phyloP scores from a whole-genome alignment of 2,888 invertebrate genomes.

The Apamea sordens region DNA sequence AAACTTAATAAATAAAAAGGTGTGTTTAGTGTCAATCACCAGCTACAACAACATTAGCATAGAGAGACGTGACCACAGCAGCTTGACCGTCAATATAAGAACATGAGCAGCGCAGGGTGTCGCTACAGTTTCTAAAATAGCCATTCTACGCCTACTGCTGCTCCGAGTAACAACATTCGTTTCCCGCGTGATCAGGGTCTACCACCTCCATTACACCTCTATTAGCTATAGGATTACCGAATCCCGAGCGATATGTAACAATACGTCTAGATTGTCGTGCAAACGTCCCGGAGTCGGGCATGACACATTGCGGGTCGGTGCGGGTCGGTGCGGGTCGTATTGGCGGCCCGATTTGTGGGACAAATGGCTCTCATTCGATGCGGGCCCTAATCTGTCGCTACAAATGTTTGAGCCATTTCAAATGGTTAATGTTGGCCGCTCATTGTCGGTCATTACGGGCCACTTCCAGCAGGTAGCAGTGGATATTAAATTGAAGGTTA shows the following conservation, averaged over 20 bases:
- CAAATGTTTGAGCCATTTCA: conserved; percentile 54
- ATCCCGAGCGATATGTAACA: conserved; percentile 27
- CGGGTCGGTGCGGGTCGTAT: conserved; percentile 13
- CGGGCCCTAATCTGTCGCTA: conserved; percentile 51
- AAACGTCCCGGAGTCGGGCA: conserved; percentile 16
- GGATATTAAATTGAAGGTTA: conserved; percentile 8
- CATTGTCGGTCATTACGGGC: conserved; percentile 27
- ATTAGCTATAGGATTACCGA: conserved; percentile 31
- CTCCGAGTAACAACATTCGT: conserved; percentile 2
- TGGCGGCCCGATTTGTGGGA: conserved; percentile 44
- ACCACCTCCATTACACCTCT: conserved; percentile 31
- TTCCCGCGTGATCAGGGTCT: not conserved
- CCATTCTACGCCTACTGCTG: not conserved
- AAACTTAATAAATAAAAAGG: not conserved
- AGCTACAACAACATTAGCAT: no score
- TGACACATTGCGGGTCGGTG: conserved; percentile 42
- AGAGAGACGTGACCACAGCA: not conserved
- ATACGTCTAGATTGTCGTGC: conserved; percentile 36
- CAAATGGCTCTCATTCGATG: conserved; percentile 47
- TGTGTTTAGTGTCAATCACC: not conserved
- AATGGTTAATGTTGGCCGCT: conserved; percentile 35
- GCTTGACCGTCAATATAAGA: not conserved
- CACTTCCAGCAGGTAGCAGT: conserved; percentile 33
- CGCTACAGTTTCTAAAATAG: not conserved
- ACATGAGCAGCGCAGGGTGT: no score